Percentiles rank a stretch among this genome's conserved stretches.
Evolutionary conservation across 2,888 invertebrate genomes (phyloP).

Genomic region (Gymnocheta viridis): DNA sequence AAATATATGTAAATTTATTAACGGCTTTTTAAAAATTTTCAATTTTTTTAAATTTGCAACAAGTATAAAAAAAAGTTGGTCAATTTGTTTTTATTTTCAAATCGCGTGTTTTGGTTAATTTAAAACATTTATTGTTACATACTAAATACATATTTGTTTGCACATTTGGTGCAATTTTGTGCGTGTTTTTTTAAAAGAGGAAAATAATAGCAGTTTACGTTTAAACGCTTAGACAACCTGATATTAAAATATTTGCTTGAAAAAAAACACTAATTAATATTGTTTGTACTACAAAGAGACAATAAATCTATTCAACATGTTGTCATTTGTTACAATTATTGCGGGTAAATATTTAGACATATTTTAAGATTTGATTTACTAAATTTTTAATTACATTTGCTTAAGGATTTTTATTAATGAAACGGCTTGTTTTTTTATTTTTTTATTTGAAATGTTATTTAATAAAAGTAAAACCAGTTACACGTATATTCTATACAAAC

Average conservation of each 20-base stretch:
- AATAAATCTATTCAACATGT: constrained; percentile 48
- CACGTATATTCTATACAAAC: too few relatives aligned
- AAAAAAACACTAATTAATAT: constrained; percentile 29
- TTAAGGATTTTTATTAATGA: neutral
- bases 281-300: neutral
- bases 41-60: constrained; percentile 1
- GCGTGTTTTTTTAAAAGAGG: constrained; percentile 24
- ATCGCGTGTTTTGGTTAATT: constrained; percentile 60
- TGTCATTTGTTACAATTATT: constrained; percentile 46
- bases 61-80: neutral
- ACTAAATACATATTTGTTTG: neutral
- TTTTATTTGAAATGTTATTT: too few relatives aligned
- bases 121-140: neutral
- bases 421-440: too few relatives aligned
- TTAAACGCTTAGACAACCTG: neutral
- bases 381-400: neutral
- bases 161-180: constrained; percentile 18
- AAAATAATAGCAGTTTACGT: neutral
- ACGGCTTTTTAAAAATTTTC: constrained; percentile 27
- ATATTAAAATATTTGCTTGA: constrained; percentile 4
- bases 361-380: neutral
- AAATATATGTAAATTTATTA: constrained; percentile 10
- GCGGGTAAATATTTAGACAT: constrained; percentile 55
- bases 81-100: neutral
- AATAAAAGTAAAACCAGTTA: too few relatives aligned